phyloP scores from a whole-genome alignment of 1,140 invertebrate genomes.

The Trichogramma pretiosum region DNA sequence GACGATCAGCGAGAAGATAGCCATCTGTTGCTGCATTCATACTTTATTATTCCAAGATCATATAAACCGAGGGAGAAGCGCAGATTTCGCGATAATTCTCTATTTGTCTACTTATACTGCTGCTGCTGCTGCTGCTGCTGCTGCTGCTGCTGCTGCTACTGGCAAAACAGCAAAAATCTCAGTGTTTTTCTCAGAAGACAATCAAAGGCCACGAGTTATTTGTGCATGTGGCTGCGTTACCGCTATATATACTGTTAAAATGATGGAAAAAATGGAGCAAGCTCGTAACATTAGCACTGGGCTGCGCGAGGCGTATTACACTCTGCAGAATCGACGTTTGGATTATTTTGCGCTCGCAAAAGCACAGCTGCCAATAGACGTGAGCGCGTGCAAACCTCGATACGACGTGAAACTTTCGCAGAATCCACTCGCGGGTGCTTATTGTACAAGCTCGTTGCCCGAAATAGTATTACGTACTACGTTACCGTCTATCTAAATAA shows the following conservation, averaged over 20 bases:
- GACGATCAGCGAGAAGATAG: not conserved
- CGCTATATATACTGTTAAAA: no score
- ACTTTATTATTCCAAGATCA: slow-evolving; percentile 18
- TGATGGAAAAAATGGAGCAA: no score
- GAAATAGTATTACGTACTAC: no score
- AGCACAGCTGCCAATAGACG: no score
- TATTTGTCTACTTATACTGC: slow-evolving; percentile 25
- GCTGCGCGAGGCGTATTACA: no score
- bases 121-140: not conserved
- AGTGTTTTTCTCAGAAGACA: slow-evolving; percentile 36
- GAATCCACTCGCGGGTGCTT: no score
- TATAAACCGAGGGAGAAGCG: slow-evolving; percentile 3
- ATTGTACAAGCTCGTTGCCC: no score
- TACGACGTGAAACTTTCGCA: no score
- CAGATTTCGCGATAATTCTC: slow-evolving; percentile 27
- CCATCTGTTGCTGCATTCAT: not conserved
- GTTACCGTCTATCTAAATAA: no score
- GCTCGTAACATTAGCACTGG: no score
- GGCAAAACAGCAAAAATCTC: slow-evolving; percentile 25
- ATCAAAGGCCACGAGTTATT: slow-evolving; percentile 31
- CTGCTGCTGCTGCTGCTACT: slow-evolving; percentile 19
- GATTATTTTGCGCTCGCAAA: slow-evolving; percentile 36
- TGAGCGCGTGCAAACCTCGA: no score
- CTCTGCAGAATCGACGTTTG: slow-evolving; percentile 22
- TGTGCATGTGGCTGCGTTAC: slow-evolving; percentile 23